These are phyloP conservation scores for Campoplex nolae DNA, from an alignment of 2,888 invertebrate species.

Conservation along the genomic window DNA sequence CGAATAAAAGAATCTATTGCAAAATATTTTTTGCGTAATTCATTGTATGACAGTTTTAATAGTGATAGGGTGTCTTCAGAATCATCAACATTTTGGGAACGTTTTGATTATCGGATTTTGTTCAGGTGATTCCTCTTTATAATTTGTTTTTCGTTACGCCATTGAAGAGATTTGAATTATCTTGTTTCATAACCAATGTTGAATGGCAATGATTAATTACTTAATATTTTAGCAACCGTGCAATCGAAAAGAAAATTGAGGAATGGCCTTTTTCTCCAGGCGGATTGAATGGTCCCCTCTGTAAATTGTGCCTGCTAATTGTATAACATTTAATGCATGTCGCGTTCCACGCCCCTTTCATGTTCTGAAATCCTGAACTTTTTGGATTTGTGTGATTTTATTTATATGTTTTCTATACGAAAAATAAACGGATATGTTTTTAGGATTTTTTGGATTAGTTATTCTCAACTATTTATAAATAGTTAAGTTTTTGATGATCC, in stretches of 20 bases:
- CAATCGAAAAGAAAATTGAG: neutral
- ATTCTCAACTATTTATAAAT: no score
- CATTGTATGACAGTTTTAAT: neutral
- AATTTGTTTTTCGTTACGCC: neutral
- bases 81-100: neutral
- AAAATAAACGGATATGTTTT: no score
- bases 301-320: no score
- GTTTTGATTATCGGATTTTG: neutral
- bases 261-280: neutral
- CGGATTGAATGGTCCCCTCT: neutral
- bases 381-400: no score
- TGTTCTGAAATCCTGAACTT: no score
- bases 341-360: no score
- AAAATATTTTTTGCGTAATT: neutral
- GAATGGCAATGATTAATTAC: neutral
- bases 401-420: no score
- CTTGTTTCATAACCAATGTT: neutral
- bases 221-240: neutral
- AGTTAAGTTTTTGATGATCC: no score
- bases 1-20: constrained; percentile 1
- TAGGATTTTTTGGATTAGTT: no score
- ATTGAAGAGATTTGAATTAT: neutral
- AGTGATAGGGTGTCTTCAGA: neutral
- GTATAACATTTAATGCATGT: neutral
- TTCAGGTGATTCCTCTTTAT: neutral